phyloP scores from a whole-genome alignment of 2,797 vertebrate species.

The Cuniculus paca region DNA sequence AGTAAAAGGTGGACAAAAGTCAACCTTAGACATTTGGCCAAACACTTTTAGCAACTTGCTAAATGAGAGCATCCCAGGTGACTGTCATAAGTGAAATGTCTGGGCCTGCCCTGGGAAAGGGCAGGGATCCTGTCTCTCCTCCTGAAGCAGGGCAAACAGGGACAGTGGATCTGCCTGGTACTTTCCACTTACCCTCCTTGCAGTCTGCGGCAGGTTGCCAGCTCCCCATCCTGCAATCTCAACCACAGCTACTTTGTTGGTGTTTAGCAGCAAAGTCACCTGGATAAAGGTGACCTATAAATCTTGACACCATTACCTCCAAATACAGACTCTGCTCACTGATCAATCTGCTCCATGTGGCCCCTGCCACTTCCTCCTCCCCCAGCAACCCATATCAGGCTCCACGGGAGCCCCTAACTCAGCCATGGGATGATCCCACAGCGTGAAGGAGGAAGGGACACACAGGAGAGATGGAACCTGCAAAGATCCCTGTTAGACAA shows the following conservation, averaged over 20 bases:
- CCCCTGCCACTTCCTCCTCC: neutral
- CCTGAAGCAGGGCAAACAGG: neutral
- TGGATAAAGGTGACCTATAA: neutral
- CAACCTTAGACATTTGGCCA: neutral
- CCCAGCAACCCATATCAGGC: neutral
- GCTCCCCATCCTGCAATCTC: too few species aligned
- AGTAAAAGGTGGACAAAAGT: neutral
- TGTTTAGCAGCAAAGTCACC: conserved; percentile 24
- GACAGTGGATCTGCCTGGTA: neutral
- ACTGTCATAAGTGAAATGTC: neutral
- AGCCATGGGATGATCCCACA: neutral
- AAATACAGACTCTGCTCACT: neutral
- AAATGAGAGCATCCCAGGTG: neutral
- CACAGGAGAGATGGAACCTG: neutral
- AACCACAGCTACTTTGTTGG: neutral
- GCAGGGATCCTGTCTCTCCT: neutral
- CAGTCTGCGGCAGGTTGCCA: neutral
- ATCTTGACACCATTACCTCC: neutral
- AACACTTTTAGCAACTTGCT: neutral
- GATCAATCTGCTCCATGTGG: neutral
- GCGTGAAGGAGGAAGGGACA: neutral
- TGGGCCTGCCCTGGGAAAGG: neutral
- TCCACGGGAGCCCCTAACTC: neutral
- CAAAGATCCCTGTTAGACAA: neutral
- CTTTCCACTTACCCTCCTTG: neutral